Conservation (phyloP, 2,888 invertebrate genomes). For the Pimpla rufipes region DNA sequence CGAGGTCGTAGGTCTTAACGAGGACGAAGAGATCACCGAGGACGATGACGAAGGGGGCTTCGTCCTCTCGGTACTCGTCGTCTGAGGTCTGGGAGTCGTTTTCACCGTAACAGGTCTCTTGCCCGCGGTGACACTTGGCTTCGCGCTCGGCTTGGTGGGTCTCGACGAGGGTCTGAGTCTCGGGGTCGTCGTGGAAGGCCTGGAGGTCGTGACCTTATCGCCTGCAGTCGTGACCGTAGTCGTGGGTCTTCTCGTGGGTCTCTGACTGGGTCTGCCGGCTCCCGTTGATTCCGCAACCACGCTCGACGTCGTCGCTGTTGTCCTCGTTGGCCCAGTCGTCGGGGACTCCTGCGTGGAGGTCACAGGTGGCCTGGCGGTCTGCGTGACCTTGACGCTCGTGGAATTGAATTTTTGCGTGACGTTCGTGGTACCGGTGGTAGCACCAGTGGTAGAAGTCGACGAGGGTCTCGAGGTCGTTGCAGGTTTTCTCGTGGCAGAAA, state of each 20-base stretch:
- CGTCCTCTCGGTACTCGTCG: constrained; percentile 53
- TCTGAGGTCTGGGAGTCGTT: constrained; percentile 43
- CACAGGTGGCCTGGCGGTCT: constrained; percentile 57
- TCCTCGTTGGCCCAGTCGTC: constrained; percentile 63
- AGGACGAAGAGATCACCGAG: constrained; percentile 17
- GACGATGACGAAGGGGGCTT: constrained; percentile 49
- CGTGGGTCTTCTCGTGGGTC: constrained; percentile 69
- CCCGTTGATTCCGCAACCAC: background rate
- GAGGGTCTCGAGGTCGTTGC: constrained; percentile 74
- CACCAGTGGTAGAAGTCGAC: constrained; percentile 69
- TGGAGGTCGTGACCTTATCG: constrained; percentile 56
- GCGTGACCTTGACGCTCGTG: constrained; percentile 58
- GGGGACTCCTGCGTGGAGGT: constrained; percentile 56
- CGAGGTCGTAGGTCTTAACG: constrained; percentile 65
- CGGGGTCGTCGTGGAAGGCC: constrained; percentile 64
- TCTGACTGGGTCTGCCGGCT: constrained; percentile 46
- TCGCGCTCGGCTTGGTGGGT: constrained; percentile 48
- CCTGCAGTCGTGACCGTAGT: constrained; percentile 19
- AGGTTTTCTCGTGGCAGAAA: constrained; percentile 62
- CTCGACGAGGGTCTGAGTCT: constrained; percentile 69
- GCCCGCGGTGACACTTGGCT: constrained; percentile 24
- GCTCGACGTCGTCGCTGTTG: constrained; percentile 60
- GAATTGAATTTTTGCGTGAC: constrained; percentile 57
- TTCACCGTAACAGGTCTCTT: constrained; percentile 70
- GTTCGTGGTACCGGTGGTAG: constrained; percentile 64